A percentile compares a stretch with the other conserved stretches of the same genome.
Evolutionary conservation across 2,888 invertebrate species (phyloP).

Genomic region (Strigamia transsilvanica): DNA sequence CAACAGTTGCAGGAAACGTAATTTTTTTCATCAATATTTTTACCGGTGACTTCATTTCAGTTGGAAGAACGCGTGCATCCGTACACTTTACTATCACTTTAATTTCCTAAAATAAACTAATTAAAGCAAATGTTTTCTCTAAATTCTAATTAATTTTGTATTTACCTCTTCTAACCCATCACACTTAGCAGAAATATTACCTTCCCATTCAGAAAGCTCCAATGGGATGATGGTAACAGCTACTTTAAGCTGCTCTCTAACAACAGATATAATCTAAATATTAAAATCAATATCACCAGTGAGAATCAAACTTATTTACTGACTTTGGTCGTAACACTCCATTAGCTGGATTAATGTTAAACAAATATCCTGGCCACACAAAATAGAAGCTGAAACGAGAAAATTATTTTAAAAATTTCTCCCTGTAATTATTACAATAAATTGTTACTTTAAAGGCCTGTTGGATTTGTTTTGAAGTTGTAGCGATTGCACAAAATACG

Average conservation of each 20-base stretch:
- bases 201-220: conserved; percentile 1
- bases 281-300: background rate
- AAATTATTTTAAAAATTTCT: background rate
- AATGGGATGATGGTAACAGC: background rate
- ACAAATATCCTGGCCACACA: conserved; percentile 33
- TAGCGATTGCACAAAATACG: background rate
- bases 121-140: background rate
- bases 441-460: background rate
- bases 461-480: background rate
- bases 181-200: background rate
- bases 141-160: background rate
- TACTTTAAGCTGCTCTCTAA: background rate
- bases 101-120: conserved; percentile 23
- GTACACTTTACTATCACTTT: background rate
- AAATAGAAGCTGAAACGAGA: conserved; percentile 8
- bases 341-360: background rate
- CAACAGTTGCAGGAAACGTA: background rate
- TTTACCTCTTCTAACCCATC: background rate
- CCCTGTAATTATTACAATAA: background rate
- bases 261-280: background rate
- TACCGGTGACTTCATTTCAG: background rate
- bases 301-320: background rate
- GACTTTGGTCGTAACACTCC: background rate
- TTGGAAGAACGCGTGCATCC: background rate
- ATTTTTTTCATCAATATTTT: background rate